Conservation (phyloP, 2,113 vertebrate species). For the Cromileptes altivelis region DNA sequence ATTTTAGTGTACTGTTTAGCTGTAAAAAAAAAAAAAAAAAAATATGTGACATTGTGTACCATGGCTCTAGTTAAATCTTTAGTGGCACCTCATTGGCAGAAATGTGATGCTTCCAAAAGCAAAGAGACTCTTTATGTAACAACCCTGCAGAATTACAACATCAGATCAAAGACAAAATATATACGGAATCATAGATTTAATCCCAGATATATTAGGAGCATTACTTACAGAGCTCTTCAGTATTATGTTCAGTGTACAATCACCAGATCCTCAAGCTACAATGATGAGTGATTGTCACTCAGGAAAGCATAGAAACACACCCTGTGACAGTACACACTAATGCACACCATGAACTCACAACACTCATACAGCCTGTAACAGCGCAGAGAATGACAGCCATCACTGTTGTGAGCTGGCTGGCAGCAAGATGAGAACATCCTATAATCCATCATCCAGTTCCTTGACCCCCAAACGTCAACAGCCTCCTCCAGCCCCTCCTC, state of each 20-base stretch:
- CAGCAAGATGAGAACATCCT: neutral
- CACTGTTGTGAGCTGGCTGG: neutral
- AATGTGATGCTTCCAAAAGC: neutral
- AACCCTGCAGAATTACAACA: neutral
- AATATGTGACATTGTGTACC: too few species aligned
- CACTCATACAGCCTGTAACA: neutral
- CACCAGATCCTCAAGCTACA: neutral
- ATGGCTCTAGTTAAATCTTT: neutral
- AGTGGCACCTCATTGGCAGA: neutral
- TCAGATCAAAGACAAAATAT: neutral
- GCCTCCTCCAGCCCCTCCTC: constrained; percentile 6
- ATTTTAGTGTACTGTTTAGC: too few species aligned
- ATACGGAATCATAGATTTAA: neutral
- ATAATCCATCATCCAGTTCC: constrained; percentile 43
- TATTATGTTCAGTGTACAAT: neutral
- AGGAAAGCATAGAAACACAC: neutral
- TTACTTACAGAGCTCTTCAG: neutral
- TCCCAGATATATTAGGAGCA: neutral
- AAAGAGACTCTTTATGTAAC: neutral
- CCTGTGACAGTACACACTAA: neutral
- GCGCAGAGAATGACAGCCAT: constrained; percentile 12
- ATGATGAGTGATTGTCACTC: neutral
- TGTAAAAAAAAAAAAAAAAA: too few species aligned
- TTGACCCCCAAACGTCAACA: constrained; percentile 44
- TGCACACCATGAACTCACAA: neutral